Conservation (phyloP, 1,140 invertebrate genomes). For the Frieseomelitta varia region DNA sequence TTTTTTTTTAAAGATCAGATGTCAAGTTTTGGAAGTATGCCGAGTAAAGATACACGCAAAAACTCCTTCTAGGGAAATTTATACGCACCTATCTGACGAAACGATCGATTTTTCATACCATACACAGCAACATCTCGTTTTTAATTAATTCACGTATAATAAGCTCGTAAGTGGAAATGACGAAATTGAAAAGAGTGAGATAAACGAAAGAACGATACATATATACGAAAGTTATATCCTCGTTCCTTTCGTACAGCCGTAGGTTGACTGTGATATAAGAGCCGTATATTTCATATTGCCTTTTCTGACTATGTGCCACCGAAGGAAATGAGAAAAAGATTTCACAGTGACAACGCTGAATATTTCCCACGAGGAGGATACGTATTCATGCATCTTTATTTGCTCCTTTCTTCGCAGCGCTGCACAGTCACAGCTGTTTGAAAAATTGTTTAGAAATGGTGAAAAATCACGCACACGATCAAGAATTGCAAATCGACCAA, state of each 20-base stretch:
- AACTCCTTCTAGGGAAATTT: not conserved
- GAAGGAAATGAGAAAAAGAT: not conserved
- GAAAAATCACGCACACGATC: not conserved
- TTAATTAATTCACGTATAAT: not conserved
- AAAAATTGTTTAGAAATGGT: not conserved
- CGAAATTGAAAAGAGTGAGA: slow-evolving; percentile 1
- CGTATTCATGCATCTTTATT: slow-evolving; percentile 15
- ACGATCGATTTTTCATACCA: not conserved
- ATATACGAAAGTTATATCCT: too few relatives aligned
- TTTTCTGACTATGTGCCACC: not conserved
- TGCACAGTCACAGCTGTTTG: not conserved
- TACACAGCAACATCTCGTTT: not conserved
- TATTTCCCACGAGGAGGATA: slow-evolving; percentile 12
- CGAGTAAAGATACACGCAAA: not conserved
- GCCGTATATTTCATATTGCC: slow-evolving; percentile 10
- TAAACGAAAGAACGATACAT: not conserved
- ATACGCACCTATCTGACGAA: not conserved
- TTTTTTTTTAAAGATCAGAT: not conserved
- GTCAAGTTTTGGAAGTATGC: not conserved
- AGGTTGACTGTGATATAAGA: not conserved
- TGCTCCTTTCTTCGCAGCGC: not conserved
- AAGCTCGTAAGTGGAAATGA: not conserved
- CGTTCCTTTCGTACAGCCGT: not conserved
- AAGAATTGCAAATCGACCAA: too few relatives aligned
- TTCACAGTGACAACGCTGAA: slow-evolving; percentile 7